Conservation (phyloP, 2,113 vertebrate genomes). For the Acrocephalus arundinaceus region DNA sequence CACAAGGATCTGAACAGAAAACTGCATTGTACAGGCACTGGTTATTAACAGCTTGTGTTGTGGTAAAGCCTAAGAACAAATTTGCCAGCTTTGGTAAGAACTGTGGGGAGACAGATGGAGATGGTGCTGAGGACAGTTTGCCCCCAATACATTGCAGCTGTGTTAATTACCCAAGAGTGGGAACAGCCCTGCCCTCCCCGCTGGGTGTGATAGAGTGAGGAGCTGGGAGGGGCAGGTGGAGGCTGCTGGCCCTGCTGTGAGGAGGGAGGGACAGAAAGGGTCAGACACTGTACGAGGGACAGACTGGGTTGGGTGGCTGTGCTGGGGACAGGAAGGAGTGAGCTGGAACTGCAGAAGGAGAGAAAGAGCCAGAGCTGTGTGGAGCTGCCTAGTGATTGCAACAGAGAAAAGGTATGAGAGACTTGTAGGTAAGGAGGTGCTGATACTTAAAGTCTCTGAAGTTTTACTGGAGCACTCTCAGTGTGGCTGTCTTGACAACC, state of each 20-base stretch:
- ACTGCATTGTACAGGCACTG: neutral
- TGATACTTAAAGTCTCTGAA: neutral
- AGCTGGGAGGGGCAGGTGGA: neutral
- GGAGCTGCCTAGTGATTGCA: neutral
- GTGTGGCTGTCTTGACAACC: neutral
- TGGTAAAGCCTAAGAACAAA: neutral
- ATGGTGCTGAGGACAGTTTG: neutral
- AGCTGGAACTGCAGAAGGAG: neutral
- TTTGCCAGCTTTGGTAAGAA: neutral
- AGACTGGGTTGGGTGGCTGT: neutral
- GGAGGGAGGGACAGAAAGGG: too few relatives aligned
- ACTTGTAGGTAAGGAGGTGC: neutral
- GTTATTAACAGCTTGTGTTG: neutral
- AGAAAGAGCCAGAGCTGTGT: neutral
- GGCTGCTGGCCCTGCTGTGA: neutral
- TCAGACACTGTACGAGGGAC: neutral
- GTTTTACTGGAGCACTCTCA: neutral
- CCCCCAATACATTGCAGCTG: neutral
- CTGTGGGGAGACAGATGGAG: neutral
- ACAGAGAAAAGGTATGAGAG: neutral
- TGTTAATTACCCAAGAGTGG: neutral
- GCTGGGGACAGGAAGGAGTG: too few relatives aligned
- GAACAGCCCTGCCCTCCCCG: neutral
- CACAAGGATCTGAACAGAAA: neutral
- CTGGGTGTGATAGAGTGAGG: neutral